Base-by-base conservation (phyloP, 1,140 invertebrate species). In the Patella vulgata region DNA sequence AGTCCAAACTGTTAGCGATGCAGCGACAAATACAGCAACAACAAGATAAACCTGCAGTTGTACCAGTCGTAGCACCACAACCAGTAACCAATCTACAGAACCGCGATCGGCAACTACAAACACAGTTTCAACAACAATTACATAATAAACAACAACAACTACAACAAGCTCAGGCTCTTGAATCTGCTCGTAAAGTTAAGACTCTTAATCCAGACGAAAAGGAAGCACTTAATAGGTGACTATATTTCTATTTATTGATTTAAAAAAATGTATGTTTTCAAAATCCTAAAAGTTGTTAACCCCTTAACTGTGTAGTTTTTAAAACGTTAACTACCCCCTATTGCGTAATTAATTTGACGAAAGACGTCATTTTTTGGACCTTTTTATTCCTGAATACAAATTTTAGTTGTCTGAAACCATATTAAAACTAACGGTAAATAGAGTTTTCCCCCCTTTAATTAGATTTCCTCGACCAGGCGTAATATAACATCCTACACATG, bases 1-100 rank as follows among this genome's bases (percentile, higher is more conserved):
- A 96, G 81, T 94, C 96, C 68, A 96, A 96, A 78, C 80, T 97
- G 23, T 84, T 96, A 3, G 92, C 93, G 68, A 86, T 95, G 64
- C 94, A 95, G 80, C 88, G 91, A 31, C 93, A 95, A 61, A 76
- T 82, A 55, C 75, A 73, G 43, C 71, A 68, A 50, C 61, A 71
- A 57, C 67, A 82, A 86, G 39, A 44, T 23, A 55, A 70, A 23
- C 55, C 58, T 12, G 59, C 66, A 42, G 33, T 63, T 14, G 44
- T 46, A 9, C 14, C 48, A 31, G 27, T 27, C 39, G 40, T 19
- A 19, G 25, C 50, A 14, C n/a, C 39, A 21, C 33, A 30, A 19
- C 52, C 39, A 23, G 33, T 39, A 9, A 19, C 5, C 33, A 36
- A 14, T 36, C 14, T 36, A 36, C 33, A 36, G 33, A 36, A 36